Evolutionary conservation across 2,113 vertebrate genomes (phyloP), one percentile per base, ranked within the genome.

Genomic region (Galemys pyrenaicus): DNA sequence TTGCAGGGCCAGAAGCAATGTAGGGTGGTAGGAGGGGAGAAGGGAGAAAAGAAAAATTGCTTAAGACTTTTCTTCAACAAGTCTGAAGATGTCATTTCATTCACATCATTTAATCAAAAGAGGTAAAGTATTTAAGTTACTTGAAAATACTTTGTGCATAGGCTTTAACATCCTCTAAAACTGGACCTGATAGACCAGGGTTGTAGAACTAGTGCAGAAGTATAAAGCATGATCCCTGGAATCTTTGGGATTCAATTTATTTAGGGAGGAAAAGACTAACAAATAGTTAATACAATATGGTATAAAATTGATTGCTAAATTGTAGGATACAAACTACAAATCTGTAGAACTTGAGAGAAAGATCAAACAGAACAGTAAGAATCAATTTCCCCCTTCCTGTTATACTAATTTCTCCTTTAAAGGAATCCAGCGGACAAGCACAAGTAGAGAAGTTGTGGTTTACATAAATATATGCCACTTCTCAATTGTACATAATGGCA

Each of bases 231-330:
- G 16, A 3, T 77, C 30, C 67, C 68, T 75, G 44, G 13, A 80
- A 80, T 75, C 30, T 80, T 11, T 3, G 32, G 22, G 1, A 16
- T 58, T 58, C 75, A 46, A 79, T 89, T 93, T 83, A 83, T 37
- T 80, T 16, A 9, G 20, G 20, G 44, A 64, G 32, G 87, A 83
- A 94, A 95, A 92, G 19, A 87, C 70, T 67, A 75, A 91, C 37
- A 92, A 92, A 88, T 37, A 77, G 35, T 44, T 65, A 94, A 62
- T 37, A 84, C 1, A 30, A 12, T 78, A 58, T 56, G 32, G 64
- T 62, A 91, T 37, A 70, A 87, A 94, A 84, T 8, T 58, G 60
- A 96, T 37, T 35, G 17, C 51, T 94, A 83, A 89, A 70, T 11
- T 73, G 19, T 16, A 92, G 6, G 26, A 67, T 37, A 85, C 8